phyloP scores from a whole-genome alignment of 2,113 vertebrate species.

The Geothlypis trichas region DNA sequence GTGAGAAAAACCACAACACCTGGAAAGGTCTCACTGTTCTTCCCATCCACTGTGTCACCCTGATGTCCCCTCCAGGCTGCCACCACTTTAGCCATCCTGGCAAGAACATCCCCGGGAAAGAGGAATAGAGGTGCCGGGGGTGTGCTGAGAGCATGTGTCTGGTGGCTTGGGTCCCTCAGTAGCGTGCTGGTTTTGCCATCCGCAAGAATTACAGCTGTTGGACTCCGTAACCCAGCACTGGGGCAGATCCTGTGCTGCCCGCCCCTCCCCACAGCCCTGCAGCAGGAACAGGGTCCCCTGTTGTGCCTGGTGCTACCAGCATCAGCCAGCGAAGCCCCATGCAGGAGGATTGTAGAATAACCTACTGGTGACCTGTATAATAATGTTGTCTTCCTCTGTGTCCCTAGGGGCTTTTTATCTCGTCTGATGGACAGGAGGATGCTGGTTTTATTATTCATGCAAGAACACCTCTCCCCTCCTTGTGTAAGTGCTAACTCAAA shows the following conservation, averaged over 20 bases:
- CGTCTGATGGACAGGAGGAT: constrained; percentile 38
- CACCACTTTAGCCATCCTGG: background rate
- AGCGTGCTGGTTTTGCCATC: background rate
- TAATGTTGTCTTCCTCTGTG: constrained; percentile 12
- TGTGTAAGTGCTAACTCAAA: background rate
- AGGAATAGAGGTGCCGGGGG: fast-evolving
- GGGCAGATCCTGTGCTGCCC: background rate
- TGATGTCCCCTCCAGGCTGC: background rate
- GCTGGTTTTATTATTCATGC: constrained; percentile 53
- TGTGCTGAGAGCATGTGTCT: fast-evolving
- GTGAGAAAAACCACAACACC: background rate
- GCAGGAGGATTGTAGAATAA: background rate
- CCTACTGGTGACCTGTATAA: constrained; percentile 44
- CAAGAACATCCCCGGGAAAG: background rate
- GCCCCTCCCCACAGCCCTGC: background rate
- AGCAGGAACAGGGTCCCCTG: fast-evolving
- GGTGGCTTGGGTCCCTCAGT: background rate
- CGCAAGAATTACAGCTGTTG: background rate
- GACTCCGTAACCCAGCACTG: background rate
- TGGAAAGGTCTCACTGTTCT: background rate
- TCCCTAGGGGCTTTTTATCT: constrained; percentile 53
- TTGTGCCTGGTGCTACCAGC: background rate
- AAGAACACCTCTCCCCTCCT: background rate
- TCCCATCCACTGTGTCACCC: background rate
- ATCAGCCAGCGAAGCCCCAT: background rate